Base-by-base conservation (phyloP, 2,888 invertebrate species). In the Tinea trinotella region DNA sequence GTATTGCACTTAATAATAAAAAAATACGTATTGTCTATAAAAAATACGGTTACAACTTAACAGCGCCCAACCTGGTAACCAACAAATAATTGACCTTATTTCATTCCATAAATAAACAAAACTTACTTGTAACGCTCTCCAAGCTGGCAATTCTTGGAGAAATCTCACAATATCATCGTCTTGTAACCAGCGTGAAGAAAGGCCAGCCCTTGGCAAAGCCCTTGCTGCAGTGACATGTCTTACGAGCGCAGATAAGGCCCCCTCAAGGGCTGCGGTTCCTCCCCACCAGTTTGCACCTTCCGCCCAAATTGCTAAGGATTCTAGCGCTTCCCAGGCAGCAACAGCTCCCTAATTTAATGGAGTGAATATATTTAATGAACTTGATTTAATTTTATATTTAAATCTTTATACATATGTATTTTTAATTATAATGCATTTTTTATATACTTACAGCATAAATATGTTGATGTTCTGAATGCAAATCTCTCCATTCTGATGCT, bases 151-250 rank as follows among this genome's bases (percentile, higher is more conserved):
- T 62, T 88, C 91, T 91, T 95, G 96, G 62, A 98, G 89, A 78
- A 97, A 95, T 54, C 97, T 85, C 68, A 93, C 96, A 57, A 98
- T 97, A 70, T 98, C 98, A 64, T 96, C 96, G 76, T 98, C 98
- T 61, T 95, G 95, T 0, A 97, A 88, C 97, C 97, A 96, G 54
- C 71, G 62, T 22, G 66, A 59, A 52, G 63, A 34, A 62, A 57
- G 9, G 61, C 59, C 2, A 65, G 68, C 55, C 65, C 63, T 56
- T 49, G 52, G 35, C 34, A 13, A 17, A 2, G 57, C 57, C 58
- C 57, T 64, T 40, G 60, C 65, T 12, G 58, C 64, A 53, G 69
- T 63, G 20, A 63, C 62, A 56, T 61, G 70, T 35, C 66, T 58
- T 1, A 68, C 70, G 15, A 74, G 60, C 22, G 67, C 61, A 2